Conservation (phyloP, 2,888 invertebrate genomes). For the Lottia scabra region DNA sequence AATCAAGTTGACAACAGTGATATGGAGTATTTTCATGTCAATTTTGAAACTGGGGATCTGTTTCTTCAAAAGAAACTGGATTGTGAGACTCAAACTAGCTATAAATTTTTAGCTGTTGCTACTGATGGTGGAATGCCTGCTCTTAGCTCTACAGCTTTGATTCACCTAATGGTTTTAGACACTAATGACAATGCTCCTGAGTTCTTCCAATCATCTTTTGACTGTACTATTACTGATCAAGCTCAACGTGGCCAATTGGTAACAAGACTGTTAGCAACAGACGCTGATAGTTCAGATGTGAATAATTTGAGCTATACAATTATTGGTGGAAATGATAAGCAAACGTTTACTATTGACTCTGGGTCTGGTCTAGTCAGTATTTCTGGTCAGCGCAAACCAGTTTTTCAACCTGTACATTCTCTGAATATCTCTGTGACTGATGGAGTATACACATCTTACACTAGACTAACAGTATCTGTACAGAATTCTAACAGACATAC, state of each 20-base stretch:
- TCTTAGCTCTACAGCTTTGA: slow-evolving; percentile 83
- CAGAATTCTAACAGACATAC: slow-evolving; percentile 78
- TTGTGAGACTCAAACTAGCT: slow-evolving; percentile 71
- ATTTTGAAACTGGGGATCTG: slow-evolving; percentile 81
- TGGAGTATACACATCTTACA: slow-evolving; percentile 92
- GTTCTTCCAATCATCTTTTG: slow-evolving; percentile 73
- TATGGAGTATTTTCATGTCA: slow-evolving; percentile 81
- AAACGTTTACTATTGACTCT: slow-evolving; percentile 64
- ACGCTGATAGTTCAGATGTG: slow-evolving; percentile 85
- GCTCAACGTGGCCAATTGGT: slow-evolving; percentile 89
- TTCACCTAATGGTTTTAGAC: slow-evolving; percentile 85
- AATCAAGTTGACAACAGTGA: slow-evolving; percentile 62
- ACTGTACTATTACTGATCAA: slow-evolving; percentile 82
- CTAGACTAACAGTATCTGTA: slow-evolving; percentile 70
- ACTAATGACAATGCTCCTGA: slow-evolving; percentile 90
- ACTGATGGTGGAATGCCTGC: slow-evolving; percentile 87
- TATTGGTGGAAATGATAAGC: slow-evolving; percentile 80
- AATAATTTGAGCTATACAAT: slow-evolving; percentile 83
- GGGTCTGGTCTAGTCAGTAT: slow-evolving; percentile 76
- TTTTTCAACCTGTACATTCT: slow-evolving; percentile 76
- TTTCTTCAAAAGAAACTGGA: slow-evolving; percentile 46
- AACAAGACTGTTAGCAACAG: slow-evolving; percentile 82
- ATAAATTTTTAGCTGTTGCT: slow-evolving; percentile 85
- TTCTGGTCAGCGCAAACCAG: slow-evolving; percentile 81
- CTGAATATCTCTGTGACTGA: slow-evolving; percentile 95